Percentiles rank a stretch among this genome's conserved stretches.
Conservation (phyloP, 2,113 vertebrate genomes). For the Cyanistes caeruleus region DNA sequence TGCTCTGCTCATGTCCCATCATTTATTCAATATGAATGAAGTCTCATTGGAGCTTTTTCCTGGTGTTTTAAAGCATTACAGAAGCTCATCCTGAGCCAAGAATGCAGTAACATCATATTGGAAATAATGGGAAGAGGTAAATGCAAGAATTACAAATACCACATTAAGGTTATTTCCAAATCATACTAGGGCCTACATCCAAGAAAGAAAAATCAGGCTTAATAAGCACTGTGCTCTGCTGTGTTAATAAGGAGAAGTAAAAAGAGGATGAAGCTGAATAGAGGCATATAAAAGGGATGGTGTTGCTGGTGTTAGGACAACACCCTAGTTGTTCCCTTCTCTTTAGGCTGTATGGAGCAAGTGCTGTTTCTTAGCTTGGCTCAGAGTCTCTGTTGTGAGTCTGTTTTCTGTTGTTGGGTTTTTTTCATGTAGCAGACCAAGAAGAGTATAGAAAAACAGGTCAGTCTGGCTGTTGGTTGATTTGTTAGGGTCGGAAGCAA, state of each 20-base stretch:
- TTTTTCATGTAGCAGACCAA: background rate
- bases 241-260: background rate
- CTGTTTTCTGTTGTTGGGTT: background rate
- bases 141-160: background rate
- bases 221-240: constrained; percentile 10
- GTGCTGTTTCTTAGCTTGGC: background rate
- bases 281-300: background rate
- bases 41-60: background rate
- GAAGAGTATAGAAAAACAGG: background rate
- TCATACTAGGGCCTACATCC: background rate
- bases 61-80: background rate
- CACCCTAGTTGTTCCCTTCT: background rate
- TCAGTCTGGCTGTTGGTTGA: background rate
- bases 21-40: background rate
- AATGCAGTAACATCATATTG: background rate
- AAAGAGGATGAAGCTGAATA: background rate
- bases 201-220: background rate
- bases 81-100: background rate
- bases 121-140: constrained; percentile 18
- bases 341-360: background rate
- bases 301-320: background rate
- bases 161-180: constrained; percentile 25
- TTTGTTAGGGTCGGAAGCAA: background rate
- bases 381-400: background rate
- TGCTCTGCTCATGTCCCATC: background rate